Evolutionary conservation across 2,888 invertebrate species (phyloP).

Genomic region (Linyphia triangularis): DNA sequence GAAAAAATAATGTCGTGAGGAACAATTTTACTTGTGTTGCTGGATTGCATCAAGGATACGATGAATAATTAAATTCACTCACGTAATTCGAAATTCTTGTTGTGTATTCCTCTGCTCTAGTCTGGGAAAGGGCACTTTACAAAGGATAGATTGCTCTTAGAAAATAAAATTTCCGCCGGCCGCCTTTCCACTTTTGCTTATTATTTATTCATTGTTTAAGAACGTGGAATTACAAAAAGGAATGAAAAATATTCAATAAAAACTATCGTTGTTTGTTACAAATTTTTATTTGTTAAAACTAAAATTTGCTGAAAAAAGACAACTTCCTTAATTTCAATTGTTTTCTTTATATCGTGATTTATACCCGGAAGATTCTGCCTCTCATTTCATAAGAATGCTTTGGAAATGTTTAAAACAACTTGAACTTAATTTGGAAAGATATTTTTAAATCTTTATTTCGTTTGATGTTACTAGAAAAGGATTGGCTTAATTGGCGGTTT

Average conservation of each 20-base stretch:
- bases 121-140: not conserved
- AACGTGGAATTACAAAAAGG: not conserved
- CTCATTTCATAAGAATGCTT: too few relatives aligned
- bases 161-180: not conserved
- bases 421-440: too few relatives aligned
- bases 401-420: too few relatives aligned
- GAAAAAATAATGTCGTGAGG: not conserved
- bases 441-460: too few relatives aligned
- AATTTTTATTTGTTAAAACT: not conserved
- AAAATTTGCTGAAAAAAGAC: not conserved
- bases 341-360: too few relatives aligned
- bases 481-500: too few relatives aligned
- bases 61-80: conserved; percentile 48
- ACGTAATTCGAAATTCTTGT: conserved; percentile 15
- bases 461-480: too few relatives aligned
- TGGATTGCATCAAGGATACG: not conserved
- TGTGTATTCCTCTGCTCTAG: not conserved
- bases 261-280: not conserved
- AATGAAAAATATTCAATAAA: not conserved
- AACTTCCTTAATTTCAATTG: too few relatives aligned
- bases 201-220: conserved; percentile 3
- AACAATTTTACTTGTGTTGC: not conserved
- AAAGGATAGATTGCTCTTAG: not conserved
- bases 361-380: too few relatives aligned
- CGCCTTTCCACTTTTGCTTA: not conserved